phyloP scores from a whole-genome alignment of 2,888 invertebrate species.

The Aleiodes leptofemur region DNA sequence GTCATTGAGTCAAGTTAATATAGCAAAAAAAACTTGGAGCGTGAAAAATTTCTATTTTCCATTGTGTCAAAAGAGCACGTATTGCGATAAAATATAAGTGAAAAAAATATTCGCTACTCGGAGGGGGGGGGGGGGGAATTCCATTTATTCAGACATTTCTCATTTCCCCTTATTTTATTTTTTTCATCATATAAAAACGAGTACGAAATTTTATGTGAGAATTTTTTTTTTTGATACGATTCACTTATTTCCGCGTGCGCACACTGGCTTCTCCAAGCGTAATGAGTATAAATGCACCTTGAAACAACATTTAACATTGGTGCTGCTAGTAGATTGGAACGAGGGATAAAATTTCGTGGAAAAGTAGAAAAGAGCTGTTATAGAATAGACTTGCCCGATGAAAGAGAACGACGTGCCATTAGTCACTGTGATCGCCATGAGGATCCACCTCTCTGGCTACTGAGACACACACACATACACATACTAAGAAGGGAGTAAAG shows the following conservation, averaged over 20 bases:
- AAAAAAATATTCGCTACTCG: no score
- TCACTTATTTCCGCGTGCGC: background rate
- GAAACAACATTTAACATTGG: constrained; percentile 18
- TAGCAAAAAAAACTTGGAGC: no score
- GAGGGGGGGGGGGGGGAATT: background rate
- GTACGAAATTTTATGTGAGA: background rate
- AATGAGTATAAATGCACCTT: constrained; percentile 25
- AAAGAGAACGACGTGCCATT: constrained; percentile 44
- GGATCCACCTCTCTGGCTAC: constrained; percentile 9
- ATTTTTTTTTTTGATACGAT: constrained; percentile 21
- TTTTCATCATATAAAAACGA: background rate
- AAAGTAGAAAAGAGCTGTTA: constrained; percentile 1
- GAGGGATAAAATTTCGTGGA: background rate
- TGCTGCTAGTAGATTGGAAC: background rate
- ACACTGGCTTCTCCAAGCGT: background rate
- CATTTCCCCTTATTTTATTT: background rate
- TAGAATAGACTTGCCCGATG: constrained; percentile 32
- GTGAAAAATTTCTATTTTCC: no score
- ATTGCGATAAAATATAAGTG: no score
- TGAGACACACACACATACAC: background rate
- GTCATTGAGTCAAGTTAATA: constrained; percentile 1
- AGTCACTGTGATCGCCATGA: constrained; percentile 36
- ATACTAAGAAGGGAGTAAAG: constrained; percentile 2
- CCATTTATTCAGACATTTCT: background rate
- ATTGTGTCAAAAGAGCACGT: no score